Base-by-base conservation (phyloP, 2,797 vertebrate species). In the Harpagifer antarcticus region DNA sequence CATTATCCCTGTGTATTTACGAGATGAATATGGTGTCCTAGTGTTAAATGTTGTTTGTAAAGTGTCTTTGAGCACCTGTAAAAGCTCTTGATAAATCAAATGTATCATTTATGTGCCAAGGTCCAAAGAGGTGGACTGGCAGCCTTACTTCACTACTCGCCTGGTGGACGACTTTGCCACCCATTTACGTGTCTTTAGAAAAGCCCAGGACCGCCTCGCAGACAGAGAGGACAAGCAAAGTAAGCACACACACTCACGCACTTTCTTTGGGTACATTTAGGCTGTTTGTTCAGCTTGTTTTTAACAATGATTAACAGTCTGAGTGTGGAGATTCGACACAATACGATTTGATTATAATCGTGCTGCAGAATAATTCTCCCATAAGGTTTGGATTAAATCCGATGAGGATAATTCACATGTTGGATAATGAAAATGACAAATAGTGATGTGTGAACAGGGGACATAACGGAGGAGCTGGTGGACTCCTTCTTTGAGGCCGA, bases 151-250 rank as follows among this genome's bases (percentile, higher is more conserved):
- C 89, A 99, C 98, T 75, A 99, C 98, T 80, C 95, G 98, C 82
- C 96, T 99, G 89, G 98, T 99, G 89, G 98, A 99, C 85, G 97
- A 99, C 88, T 99, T 99, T 88, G 98, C 97, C 86, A 99, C 98
- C 77, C 98, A 99, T 90, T 96, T 99, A 84, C 95, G 98, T 88
- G 97, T 99, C 89, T 99, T 99, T 87, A 96, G 98, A 92, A 99
- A 99, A 96, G 97, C 98, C 90, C 98, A 99, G 84, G 98, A 98
- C 91, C 97, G 95, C 87, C 95, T 98, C 82, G 91, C 93, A 17
- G 97, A 99, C 82, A 95, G 96, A 82, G 98, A 99, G 16, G 97
- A 97, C 88, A 96, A 96, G 84, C 97, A 96, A 94, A 96, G 97
- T 99, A 95, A 75, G 62, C 27, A 9, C 23, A 74, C 53, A 20